Conservation (phyloP, 2,888 invertebrate genomes). For the Laothoe populi region DNA sequence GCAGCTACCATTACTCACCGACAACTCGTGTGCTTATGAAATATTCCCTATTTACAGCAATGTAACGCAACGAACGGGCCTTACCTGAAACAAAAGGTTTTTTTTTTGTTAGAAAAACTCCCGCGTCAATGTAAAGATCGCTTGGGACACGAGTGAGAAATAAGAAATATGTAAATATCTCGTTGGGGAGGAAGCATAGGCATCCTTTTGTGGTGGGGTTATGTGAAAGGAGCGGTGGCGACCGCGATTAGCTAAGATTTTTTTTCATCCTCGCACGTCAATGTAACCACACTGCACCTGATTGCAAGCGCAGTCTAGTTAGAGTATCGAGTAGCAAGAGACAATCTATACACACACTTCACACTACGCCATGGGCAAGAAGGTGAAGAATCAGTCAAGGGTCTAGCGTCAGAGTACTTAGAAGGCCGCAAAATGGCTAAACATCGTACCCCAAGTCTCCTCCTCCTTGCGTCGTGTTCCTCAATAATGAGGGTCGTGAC, state of each 20-base stretch:
- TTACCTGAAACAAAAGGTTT: conserved; percentile 76
- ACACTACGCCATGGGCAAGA: too few species aligned
- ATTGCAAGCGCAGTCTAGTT: too few species aligned
- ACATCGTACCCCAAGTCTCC: too few species aligned
- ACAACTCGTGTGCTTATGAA: conserved; percentile 39
- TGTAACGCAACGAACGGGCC: conserved; percentile 53
- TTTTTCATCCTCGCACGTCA: background rate
- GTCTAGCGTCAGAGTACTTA: too few species aligned
- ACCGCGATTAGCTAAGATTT: background rate
- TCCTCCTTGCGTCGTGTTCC: too few species aligned
- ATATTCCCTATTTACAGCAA: conserved; percentile 43
- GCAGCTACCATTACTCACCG: conserved; percentile 20
- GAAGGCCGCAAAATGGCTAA: too few species aligned
- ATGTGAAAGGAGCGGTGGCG: conserved; percentile 29
- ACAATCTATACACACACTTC: too few species aligned
- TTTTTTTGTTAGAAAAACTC: conserved; percentile 51
- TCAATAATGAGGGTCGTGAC: too few species aligned
- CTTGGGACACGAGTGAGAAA: conserved; percentile 43
- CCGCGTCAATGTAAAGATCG: conserved; percentile 52
- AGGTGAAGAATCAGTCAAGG: too few species aligned
- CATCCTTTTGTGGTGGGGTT: conserved; percentile 33
- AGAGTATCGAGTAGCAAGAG: too few species aligned
- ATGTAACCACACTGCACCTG: too few species aligned
- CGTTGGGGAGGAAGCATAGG: conserved; percentile 32
- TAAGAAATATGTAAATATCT: conserved; percentile 57